Conservation (phyloP, 2,888 invertebrate species). For the Gisinianus flammeolus region DNA sequence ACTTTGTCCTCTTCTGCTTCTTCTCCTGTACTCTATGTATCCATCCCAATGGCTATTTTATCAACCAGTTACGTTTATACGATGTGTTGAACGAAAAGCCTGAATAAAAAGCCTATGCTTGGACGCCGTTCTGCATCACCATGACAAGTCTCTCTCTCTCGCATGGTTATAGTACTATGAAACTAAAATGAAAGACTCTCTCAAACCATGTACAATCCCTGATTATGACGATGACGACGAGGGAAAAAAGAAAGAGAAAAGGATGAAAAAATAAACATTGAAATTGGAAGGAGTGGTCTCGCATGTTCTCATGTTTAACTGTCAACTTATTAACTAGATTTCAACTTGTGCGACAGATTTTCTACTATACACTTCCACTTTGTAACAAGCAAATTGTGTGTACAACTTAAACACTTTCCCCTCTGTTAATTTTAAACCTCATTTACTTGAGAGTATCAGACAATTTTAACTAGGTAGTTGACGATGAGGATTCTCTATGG, state of each 20-base stretch:
- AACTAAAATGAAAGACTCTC: too few relatives aligned
- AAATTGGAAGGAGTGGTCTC: background rate
- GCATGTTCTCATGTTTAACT: constrained; percentile 19
- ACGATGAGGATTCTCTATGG: too few relatives aligned
- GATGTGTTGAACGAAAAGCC: background rate
- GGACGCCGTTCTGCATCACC: background rate
- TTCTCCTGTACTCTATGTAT: background rate
- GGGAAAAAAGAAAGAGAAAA: constrained; percentile 5
- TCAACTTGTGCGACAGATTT: constrained; percentile 34
- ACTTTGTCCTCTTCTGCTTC: background rate
- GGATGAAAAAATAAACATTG: constrained; percentile 1
- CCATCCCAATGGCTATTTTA: background rate
- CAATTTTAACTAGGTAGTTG: too few relatives aligned
- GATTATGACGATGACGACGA: background rate
- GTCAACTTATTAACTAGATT: constrained; percentile 38
- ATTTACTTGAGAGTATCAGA: background rate
- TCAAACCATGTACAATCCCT: background rate
- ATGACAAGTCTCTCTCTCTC: background rate
- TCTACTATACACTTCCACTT: constrained; percentile 13
- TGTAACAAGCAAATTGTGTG: too few relatives aligned
- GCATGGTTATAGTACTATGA: background rate
- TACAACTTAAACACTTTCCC: constrained; percentile 37
- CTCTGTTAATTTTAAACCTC: constrained; percentile 10
- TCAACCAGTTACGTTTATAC: background rate
- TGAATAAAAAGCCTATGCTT: background rate